Evolutionary conservation across 2,113 vertebrate genomes (phyloP).

Genomic region (Chaetorhynchus papuensis): DNA sequence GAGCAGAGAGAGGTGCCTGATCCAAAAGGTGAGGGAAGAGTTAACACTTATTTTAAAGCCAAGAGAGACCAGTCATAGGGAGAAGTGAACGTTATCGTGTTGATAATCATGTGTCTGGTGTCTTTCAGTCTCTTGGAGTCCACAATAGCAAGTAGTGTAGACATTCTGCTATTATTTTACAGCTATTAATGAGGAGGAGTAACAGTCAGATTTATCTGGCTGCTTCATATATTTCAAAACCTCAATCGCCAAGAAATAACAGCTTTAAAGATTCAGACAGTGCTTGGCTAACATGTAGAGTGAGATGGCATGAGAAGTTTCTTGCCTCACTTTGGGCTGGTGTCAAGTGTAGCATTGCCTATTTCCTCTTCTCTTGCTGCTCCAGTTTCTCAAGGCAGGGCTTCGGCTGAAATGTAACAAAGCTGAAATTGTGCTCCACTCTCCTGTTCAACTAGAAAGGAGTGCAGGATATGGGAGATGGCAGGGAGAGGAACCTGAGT

Average conservation of each 20-base stretch:
- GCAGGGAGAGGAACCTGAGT: background rate
- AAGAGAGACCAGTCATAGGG: background rate
- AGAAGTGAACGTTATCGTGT: background rate
- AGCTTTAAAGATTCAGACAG: background rate
- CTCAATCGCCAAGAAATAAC: background rate
- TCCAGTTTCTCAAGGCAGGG: background rate
- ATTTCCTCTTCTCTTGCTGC: background rate
- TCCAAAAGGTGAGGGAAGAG: background rate
- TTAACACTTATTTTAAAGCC: background rate
- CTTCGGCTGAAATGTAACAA: background rate
- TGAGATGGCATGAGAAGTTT: background rate
- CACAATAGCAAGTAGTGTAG: background rate
- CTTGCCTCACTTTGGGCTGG: background rate
- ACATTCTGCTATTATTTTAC: background rate
- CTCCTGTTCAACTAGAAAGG: background rate
- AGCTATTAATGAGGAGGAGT: background rate
- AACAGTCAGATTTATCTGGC: background rate
- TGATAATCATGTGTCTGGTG: background rate
- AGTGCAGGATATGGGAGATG: background rate
- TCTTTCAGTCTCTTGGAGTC: background rate
- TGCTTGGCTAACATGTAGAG: background rate
- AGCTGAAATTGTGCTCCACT: background rate
- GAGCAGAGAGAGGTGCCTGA: background rate
- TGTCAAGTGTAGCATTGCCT: background rate
- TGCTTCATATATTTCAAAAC: background rate